Percentiles rank a stretch among this genome's conserved stretches.
phyloP scores from a whole-genome alignment of 2,888 invertebrate species.

The Heteropelma amictum region DNA sequence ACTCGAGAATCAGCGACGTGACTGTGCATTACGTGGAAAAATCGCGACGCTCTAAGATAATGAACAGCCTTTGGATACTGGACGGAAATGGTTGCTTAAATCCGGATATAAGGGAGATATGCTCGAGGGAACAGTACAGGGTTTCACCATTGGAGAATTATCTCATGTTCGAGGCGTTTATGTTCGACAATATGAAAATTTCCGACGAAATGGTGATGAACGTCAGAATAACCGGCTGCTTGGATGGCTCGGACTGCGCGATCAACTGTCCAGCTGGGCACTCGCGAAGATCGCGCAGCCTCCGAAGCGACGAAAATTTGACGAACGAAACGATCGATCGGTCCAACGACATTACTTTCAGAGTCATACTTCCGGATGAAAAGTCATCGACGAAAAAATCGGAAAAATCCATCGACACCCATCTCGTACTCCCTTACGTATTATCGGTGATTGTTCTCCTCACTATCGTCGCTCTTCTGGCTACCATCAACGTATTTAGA shows the following conservation, averaged over 20 bases:
- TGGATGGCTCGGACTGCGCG: slow-evolving; percentile 79
- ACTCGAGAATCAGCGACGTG: slow-evolving; percentile 80
- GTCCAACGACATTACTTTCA: slow-evolving; percentile 66
- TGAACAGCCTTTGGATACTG: slow-evolving; percentile 69
- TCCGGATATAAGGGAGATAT: slow-evolving; percentile 65
- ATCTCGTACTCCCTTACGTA: slow-evolving; percentile 57
- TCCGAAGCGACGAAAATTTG: slow-evolving; percentile 17
- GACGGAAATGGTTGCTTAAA: slow-evolving; percentile 69
- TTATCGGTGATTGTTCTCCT: slow-evolving; percentile 55
- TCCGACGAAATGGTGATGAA: slow-evolving; percentile 81
- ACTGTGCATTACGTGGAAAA: slow-evolving; percentile 70
- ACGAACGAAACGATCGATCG: slow-evolving; percentile 65
- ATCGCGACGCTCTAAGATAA: slow-evolving; percentile 60
- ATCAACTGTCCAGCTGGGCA: slow-evolving; percentile 67
- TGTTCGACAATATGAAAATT: slow-evolving; percentile 81
- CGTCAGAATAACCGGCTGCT: slow-evolving; percentile 80
- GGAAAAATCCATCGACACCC: slow-evolving; percentile 35
- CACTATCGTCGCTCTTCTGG: slow-evolving; percentile 52
- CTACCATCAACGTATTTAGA: slow-evolving; percentile 52
- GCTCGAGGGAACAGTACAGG: slow-evolving; percentile 69
- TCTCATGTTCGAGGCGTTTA: slow-evolving; percentile 79
- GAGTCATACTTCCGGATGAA: slow-evolving; percentile 55
- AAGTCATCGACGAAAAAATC: background rate
- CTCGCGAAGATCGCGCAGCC: slow-evolving; percentile 60
- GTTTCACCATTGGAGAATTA: slow-evolving; percentile 67